Percentiles rank a stretch among this genome's conserved stretches.
These are phyloP conservation scores for Diarsia mendica DNA, from an alignment of 2,888 invertebrate genomes.

Conservation along the genomic window DNA sequence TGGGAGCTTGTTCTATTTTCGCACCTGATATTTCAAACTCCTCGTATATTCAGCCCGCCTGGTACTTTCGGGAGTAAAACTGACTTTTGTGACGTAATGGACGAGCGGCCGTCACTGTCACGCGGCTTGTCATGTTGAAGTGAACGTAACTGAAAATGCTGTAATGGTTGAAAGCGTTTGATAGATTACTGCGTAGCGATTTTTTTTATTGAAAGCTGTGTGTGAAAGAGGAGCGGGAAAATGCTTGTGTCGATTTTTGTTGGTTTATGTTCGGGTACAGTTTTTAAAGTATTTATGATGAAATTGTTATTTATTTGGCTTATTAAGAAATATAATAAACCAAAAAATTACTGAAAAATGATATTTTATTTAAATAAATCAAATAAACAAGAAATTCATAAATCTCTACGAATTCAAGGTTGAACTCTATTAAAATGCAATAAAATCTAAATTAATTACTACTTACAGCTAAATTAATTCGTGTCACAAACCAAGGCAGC, in stretches of 20 bases:
- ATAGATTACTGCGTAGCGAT: slow-evolving; percentile 47
- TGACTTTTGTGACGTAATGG: slow-evolving; percentile 88
- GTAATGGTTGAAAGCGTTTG: slow-evolving; percentile 59
- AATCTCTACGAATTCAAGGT: background rate
- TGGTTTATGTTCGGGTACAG: background rate
- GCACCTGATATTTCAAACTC: slow-evolving; percentile 77
- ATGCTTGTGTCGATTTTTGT: background rate
- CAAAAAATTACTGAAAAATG: background rate
- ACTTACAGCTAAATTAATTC: background rate
- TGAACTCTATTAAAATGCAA: background rate
- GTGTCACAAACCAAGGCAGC: background rate
- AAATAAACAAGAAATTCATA: background rate
- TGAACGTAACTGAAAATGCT: slow-evolving; percentile 55
- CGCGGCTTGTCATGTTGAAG: slow-evolving; percentile 70
- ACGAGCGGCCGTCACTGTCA: slow-evolving; percentile 84
- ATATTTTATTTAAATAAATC: background rate
- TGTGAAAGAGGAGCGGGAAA: slow-evolving; percentile 5
- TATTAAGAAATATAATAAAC: background rate
- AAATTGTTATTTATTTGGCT: no score
- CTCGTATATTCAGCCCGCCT: slow-evolving; percentile 79
- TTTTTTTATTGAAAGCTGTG: slow-evolving; percentile 40
- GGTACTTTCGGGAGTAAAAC: slow-evolving; percentile 81
- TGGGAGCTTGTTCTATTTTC: slow-evolving; percentile 85
- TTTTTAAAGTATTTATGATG: background rate
- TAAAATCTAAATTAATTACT: background rate